Evolutionary conservation across 2,888 invertebrate species (phyloP).

Genomic region (Caradrina kadenii): DNA sequence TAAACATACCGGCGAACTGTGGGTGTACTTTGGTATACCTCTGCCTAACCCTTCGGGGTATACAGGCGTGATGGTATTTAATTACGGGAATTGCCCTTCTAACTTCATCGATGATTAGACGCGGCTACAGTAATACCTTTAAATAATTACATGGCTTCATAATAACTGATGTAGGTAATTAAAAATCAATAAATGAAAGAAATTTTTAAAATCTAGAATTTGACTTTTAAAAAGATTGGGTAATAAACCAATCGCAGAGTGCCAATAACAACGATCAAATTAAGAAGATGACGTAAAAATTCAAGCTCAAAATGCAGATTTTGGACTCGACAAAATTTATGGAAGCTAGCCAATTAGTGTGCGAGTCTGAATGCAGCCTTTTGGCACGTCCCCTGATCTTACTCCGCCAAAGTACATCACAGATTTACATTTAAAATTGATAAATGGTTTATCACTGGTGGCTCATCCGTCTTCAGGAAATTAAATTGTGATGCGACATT

Average conservation of each 20-base stretch:
- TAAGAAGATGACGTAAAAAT: slow-evolving; percentile 21
- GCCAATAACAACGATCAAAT: slow-evolving; percentile 17
- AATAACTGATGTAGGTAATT: no score
- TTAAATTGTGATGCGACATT: slow-evolving; percentile 54
- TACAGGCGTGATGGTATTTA: no score
- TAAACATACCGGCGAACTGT: no score
- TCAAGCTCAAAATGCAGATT: slow-evolving; percentile 30
- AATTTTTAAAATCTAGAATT: background rate
- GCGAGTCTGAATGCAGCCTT: slow-evolving; percentile 43
- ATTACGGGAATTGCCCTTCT: no score
- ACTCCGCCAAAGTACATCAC: slow-evolving; percentile 47
- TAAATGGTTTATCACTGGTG: slow-evolving; percentile 60
- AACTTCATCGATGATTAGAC: no score
- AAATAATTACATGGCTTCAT: no score
- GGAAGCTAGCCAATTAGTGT: slow-evolving; percentile 56
- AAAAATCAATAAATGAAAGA: no score
- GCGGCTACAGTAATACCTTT: no score
- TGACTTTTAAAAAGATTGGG: background rate
- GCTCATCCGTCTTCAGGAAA: slow-evolving; percentile 56
- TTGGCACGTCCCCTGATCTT: slow-evolving; percentile 55
- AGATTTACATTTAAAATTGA: slow-evolving; percentile 65
- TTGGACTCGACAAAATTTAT: slow-evolving; percentile 51
- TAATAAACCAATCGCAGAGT: slow-evolving; percentile 5
- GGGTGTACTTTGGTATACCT: no score
- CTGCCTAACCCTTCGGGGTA: no score